A percentile compares a stretch with the other conserved stretches of the same genome.
phyloP scores from a whole-genome alignment of 2,888 invertebrate genomes.

The Listrodromus nycthemerus region DNA sequence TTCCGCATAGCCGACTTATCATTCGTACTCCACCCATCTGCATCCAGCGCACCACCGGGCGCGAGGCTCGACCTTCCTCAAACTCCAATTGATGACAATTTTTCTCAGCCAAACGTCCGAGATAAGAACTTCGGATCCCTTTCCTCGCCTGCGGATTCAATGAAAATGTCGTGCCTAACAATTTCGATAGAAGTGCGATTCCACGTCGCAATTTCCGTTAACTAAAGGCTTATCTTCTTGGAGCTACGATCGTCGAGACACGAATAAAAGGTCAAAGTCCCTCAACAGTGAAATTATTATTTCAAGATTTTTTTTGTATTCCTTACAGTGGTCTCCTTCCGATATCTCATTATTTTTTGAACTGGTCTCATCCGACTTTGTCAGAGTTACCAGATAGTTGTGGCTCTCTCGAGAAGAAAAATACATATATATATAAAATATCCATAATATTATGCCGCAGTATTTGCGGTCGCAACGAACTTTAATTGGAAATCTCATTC shows the following conservation, averaged over 20 bases:
- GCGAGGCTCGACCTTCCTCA: no score
- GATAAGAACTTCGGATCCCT: background rate
- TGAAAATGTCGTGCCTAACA: background rate
- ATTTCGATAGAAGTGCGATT: background rate
- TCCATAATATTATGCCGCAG: background rate
- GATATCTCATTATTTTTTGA: slow-evolving; percentile 9
- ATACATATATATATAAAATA: background rate
- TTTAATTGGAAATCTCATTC: slow-evolving; percentile 48
- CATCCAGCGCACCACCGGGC: no score
- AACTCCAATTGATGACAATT: background rate
- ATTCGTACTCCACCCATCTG: no score
- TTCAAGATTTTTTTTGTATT: background rate
- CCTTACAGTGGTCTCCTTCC: background rate
- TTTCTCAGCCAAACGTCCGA: background rate
- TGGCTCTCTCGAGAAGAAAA: background rate
- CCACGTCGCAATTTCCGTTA: background rate
- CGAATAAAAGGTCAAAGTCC: background rate
- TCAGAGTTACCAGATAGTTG: background rate
- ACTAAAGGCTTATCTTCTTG: background rate
- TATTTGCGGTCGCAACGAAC: background rate
- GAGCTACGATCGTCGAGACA: background rate
- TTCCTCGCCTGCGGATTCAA: background rate
- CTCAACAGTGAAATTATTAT: background rate
- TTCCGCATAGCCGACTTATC: no score
- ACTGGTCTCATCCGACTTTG: background rate